Percentiles rank a stretch among this genome's conserved stretches.
These are phyloP conservation scores for Sinohyriopsis cumingii DNA, from an alignment of 2,888 invertebrate genomes.

Conservation along the genomic window DNA sequence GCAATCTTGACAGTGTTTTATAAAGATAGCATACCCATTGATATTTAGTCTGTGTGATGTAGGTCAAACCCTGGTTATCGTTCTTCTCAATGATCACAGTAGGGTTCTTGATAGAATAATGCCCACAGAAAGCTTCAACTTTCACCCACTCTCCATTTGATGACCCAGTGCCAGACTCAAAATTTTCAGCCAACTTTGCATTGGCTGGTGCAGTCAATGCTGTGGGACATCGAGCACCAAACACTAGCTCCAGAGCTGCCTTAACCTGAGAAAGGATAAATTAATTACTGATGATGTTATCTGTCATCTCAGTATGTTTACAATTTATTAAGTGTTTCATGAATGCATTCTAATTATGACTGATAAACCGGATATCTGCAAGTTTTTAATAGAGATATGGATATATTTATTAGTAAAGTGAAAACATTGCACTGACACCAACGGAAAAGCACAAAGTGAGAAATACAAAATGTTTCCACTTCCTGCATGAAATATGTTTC, in stretches of 20 bases:
- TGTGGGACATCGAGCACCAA: slow-evolving; percentile 27
- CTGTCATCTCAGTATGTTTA: neutral
- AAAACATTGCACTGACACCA: no score
- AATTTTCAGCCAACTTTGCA: slow-evolving; percentile 22
- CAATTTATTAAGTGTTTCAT: no score
- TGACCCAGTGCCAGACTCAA: slow-evolving; percentile 10
- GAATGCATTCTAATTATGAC: no score
- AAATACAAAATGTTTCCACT: no score
- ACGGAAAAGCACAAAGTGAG: no score
- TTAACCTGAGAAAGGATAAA: slow-evolving; percentile 11
- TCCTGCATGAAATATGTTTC: no score
- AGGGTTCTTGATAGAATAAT: slow-evolving; percentile 27
- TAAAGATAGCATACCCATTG: no score
- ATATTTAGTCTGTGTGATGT: no score
- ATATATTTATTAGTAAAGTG: no score
- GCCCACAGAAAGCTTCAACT: slow-evolving; percentile 35
- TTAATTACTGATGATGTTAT: neutral
- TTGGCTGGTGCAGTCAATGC: slow-evolving; percentile 15
- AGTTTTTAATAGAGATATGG: no score
- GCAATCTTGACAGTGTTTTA: no score
- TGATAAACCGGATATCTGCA: no score
- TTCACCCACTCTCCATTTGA: slow-evolving; percentile 19
- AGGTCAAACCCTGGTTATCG: slow-evolving; percentile 5
- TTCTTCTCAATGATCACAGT: slow-evolving; percentile 12
- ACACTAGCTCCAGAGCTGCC: slow-evolving; percentile 19